phyloP scores from a whole-genome alignment of 2,797 vertebrate species.

The Betta splendens region DNA sequence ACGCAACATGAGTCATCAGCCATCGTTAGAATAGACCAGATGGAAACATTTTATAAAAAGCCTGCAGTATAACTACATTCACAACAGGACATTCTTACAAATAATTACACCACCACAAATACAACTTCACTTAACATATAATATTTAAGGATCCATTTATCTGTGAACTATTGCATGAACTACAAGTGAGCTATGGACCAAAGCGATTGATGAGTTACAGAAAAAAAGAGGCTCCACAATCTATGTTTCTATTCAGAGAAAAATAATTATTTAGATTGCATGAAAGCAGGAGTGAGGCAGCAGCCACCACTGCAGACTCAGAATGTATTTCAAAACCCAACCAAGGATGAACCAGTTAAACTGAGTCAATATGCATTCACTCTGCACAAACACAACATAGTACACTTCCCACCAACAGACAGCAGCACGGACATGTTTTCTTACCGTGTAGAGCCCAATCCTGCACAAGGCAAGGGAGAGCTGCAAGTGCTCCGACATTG shows the following conservation, averaged over 20 bases:
- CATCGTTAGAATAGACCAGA: constrained; percentile 46
- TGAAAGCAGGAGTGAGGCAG: constrained; percentile 36
- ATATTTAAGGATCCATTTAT: constrained; percentile 24
- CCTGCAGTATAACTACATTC: neutral
- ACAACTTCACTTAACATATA: constrained; percentile 13
- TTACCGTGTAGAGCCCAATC: constrained; percentile 93
- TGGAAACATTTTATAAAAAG: neutral
- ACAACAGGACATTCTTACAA: neutral
- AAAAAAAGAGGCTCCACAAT: constrained; percentile 7
- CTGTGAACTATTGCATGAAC: constrained; percentile 26
- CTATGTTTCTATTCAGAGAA: constrained; percentile 16
- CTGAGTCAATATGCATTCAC: constrained; percentile 13
- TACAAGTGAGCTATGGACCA: constrained; percentile 27
- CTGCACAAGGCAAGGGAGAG: constrained; percentile 91
- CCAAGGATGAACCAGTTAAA: constrained; percentile 34
- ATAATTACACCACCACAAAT: neutral
- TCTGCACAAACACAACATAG: neutral
- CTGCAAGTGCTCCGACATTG: constrained; percentile 93
- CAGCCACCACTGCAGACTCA: constrained; percentile 30
- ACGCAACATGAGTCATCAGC: constrained; percentile 41
- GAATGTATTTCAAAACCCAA: constrained; percentile 44
- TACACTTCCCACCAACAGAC: constrained; percentile 4
- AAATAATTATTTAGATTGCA: constrained; percentile 34
- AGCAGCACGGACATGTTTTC: constrained; percentile 31
- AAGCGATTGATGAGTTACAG: constrained; percentile 39